Base-by-base conservation (phyloP, 92 coral and sea anemone species). In the Parazoanthus swiftii region DNA sequence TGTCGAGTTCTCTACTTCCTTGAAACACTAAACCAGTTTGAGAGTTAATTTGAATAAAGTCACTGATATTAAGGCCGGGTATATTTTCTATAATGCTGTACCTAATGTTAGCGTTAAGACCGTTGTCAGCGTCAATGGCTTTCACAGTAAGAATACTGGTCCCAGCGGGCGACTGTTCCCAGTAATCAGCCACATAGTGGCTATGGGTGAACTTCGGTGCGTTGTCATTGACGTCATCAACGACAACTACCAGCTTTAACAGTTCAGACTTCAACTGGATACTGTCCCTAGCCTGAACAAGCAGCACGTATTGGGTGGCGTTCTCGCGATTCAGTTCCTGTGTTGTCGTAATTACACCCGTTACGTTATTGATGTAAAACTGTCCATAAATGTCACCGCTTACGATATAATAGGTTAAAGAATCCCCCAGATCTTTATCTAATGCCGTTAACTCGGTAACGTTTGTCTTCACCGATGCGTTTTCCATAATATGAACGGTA, bases 151-250 rank as follows among this genome's bases (percentile, higher is more conserved):
- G 79, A 9, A 97, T 86, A 38, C 98, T 95, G 0, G 95, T 90
- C 54, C 91, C 98, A 71, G 85, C 80, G 8, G 92, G 98, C 1
- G 99, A 93, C 73, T 97, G 94, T 65, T 97, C 99, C 85, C 96
- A 79, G 86, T 92, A 93, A 29, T 92, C 94, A 46, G 88, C 86
- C 11, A 77, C 54, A 75, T 88, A 94, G 37, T 23, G 44, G n/a
- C 72, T 70, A 46, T 77, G 44, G 0, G 88, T 89, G 75, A 97
- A 97, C 65, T 63, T 88, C 11, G 99, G 99, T 0, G 91, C 79
- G 81, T 94, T 93, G 79, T 97, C 99, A 26, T 97, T 97, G 13
- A 92, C 93, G 38, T 97, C 99, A 75, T 91, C 89, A 13, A 93
- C 85, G 68, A 82, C 83, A 11, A 95, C 85, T 21, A 88, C 79